These are phyloP conservation scores for Antheraea pernyi DNA, from an alignment of 1,140 invertebrate species.

Conservation along the genomic window DNA sequence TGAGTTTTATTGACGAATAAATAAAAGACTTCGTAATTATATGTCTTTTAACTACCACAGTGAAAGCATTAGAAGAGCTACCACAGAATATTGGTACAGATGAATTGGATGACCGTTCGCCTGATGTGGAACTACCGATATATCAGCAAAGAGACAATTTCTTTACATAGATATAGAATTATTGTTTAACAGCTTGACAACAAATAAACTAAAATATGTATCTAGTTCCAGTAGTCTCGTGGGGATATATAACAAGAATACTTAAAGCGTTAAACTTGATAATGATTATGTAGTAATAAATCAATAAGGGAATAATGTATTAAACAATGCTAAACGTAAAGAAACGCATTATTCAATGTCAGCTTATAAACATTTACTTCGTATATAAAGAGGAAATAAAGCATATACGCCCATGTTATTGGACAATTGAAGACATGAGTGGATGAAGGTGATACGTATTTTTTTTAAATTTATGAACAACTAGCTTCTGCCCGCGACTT, in stretches of 20 bases:
- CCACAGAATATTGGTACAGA: conserved; percentile 77
- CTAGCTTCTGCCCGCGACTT: too few relatives aligned
- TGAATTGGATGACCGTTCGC: conserved; percentile 82
- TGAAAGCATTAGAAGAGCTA: conserved; percentile 86
- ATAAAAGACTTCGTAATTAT: neutral
- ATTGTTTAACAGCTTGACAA: neutral
- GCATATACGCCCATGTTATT: too few relatives aligned
- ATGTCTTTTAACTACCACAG: conserved; percentile 66
- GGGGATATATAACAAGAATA: neutral
- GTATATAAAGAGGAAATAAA: neutral
- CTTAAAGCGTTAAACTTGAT: too few relatives aligned
- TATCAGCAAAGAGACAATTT: conserved; percentile 92
- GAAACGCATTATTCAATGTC: neutral
- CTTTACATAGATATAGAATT: conserved; percentile 81
- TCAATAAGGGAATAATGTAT: neutral
- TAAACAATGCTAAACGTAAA: neutral
- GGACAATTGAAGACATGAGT: too few relatives aligned
- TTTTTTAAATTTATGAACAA: too few relatives aligned
- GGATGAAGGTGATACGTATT: too few relatives aligned
- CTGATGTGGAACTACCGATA: conserved; percentile 84
- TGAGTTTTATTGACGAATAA: conserved; percentile 15
- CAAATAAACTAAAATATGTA: neutral
- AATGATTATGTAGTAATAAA: neutral
- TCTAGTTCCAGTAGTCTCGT: neutral
- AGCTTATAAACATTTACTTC: neutral